Evolutionary conservation across 2,113 vertebrate species (phyloP).

Genomic region (Trogon melanurus): DNA sequence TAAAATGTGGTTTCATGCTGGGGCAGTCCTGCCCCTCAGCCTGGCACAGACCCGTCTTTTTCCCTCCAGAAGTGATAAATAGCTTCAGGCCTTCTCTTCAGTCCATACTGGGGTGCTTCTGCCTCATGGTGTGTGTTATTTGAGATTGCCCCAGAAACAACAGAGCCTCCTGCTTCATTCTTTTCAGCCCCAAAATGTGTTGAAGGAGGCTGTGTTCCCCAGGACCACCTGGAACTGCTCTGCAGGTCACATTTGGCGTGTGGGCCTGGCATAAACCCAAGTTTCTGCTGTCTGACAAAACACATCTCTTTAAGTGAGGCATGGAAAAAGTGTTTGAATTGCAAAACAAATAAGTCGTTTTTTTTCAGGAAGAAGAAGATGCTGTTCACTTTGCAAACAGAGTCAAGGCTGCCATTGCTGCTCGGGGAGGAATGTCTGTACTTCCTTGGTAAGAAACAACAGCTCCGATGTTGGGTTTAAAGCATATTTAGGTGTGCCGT

Average conservation of each 20-base stretch:
- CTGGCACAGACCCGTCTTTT: neutral
- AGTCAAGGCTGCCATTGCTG: conserved; percentile 89
- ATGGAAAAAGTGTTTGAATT: neutral
- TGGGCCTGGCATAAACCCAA: neutral
- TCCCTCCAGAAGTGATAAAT: neutral
- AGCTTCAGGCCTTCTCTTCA: neutral
- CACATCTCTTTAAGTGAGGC: neutral
- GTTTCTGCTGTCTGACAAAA: neutral
- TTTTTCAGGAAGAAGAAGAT: conserved; percentile 85
- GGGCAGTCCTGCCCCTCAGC: neutral
- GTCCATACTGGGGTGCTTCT: too few relatives aligned
- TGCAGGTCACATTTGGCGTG: neutral
- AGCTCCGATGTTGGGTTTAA: neutral
- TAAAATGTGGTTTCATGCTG: neutral
- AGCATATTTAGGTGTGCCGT: neutral
- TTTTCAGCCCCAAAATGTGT: neutral
- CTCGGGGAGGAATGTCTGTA: conserved; percentile 85
- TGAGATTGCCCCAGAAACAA: neutral
- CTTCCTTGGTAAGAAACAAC: conserved; percentile 85
- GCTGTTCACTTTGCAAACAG: conserved; percentile 90
- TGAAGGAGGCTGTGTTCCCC: neutral
- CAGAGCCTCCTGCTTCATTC: neutral
- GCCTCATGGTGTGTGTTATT: neutral
- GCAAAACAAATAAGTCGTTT: neutral
- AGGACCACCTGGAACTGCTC: neutral